phyloP scores from a whole-genome alignment of 2,113 vertebrate genomes.

The Eira barbara region DNA sequence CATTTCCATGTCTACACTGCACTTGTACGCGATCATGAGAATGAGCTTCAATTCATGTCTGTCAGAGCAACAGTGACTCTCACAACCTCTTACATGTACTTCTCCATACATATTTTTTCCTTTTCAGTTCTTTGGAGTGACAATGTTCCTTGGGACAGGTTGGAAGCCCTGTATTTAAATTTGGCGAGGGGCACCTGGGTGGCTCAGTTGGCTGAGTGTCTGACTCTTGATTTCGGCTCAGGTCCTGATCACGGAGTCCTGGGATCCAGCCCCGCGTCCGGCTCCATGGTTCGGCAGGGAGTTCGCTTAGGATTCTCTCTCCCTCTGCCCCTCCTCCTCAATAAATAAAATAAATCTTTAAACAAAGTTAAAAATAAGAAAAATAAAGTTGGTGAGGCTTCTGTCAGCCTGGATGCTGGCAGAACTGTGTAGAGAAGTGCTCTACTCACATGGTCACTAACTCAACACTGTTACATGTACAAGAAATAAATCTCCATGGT shows the following conservation, averaged over 20 bases:
- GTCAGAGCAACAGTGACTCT: background rate
- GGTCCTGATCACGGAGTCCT: background rate
- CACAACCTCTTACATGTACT: background rate
- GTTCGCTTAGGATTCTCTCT: background rate
- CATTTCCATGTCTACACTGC: background rate
- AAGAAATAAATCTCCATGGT: background rate
- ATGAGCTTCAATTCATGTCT: background rate
- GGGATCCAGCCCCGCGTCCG: accelerated
- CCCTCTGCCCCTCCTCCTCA: background rate
- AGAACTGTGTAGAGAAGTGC: background rate
- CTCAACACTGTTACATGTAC: background rate
- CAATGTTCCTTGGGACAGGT: background rate
- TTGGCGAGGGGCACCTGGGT: background rate
- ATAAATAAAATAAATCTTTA: background rate
- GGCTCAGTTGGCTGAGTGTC: background rate
- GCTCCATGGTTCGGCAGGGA: background rate
- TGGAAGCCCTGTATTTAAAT: background rate
- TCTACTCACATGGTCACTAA: background rate
- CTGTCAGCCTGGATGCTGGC: background rate
- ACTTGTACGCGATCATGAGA: background rate
- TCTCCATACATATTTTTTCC: background rate
- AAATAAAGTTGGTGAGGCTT: background rate
- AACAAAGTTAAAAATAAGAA: background rate
- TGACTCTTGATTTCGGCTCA: background rate
- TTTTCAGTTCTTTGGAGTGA: background rate